Conservation (phyloP, 2,113 vertebrate species). For the Cebidichthys violaceus region DNA sequence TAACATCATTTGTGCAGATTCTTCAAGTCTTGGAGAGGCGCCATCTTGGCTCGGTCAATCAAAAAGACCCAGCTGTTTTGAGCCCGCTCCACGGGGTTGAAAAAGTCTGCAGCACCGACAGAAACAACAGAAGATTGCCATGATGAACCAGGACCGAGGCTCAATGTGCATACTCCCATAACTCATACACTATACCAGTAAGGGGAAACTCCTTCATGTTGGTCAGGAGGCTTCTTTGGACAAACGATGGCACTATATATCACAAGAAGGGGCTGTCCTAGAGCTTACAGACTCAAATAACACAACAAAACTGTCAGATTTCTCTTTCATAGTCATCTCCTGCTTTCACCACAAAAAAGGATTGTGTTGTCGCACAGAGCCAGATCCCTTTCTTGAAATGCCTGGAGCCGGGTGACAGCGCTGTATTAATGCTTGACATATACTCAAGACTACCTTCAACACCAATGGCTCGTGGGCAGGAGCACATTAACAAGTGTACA, state of each 20-base stretch:
- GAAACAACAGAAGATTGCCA: constrained; percentile 36
- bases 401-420: constrained; percentile 31
- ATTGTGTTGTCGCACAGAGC: constrained; percentile 18
- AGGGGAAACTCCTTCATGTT: constrained; percentile 2
- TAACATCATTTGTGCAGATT: constrained; percentile 82
- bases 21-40: constrained; percentile 35
- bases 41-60: constrained; percentile 47
- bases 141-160: constrained; percentile 43
- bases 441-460: constrained; percentile 24
- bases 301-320: constrained; percentile 26
- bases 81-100: constrained; percentile 39
- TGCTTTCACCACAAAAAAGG: constrained; percentile 48
- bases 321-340: constrained; percentile 35
- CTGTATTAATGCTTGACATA: constrained; percentile 36
- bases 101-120: constrained; percentile 36
- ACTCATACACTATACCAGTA: constrained; percentile 5
- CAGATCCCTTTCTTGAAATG: constrained; percentile 25
- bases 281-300: constrained; percentile 48
- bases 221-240: constrained; percentile 20
- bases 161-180: constrained; percentile 45
- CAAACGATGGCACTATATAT: constrained; percentile 6
- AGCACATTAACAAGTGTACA: constrained; percentile 18
- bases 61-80: constrained; percentile 61
- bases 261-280: constrained; percentile 26
- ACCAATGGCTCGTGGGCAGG: constrained; percentile 22